Percentiles rank a stretch among this genome's conserved stretches.
Conservation (phyloP, 92 coral and sea anemone species). For the Umimayanthus kanabou region DNA sequence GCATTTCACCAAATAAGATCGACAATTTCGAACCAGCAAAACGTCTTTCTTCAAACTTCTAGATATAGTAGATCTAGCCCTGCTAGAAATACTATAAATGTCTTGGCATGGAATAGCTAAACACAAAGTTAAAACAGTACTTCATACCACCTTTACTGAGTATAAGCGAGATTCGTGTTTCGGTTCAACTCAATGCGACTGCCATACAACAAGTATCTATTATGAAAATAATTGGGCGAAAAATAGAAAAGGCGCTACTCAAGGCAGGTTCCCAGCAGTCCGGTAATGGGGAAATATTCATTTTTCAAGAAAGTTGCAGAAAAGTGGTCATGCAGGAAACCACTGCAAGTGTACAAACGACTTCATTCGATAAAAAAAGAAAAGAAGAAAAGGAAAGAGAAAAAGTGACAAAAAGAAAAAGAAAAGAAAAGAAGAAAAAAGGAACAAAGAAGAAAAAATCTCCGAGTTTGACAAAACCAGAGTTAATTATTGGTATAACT, state of each 20-base stretch:
- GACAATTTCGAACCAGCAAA: constrained; percentile 38
- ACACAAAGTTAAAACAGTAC: background rate
- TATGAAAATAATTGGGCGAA: background rate
- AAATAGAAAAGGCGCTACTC: background rate
- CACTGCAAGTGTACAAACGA: too few relatives aligned
- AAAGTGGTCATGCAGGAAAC: too few relatives aligned
- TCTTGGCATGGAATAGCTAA: background rate
- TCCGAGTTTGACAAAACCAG: too few relatives aligned
- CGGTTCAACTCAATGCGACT: background rate
- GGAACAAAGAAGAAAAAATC: too few relatives aligned
- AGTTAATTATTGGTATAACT: too few relatives aligned
- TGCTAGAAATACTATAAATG: background rate
- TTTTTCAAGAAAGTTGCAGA: background rate
- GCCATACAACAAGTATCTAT: background rate
- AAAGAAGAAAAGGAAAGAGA: too few relatives aligned
- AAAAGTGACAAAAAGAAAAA: too few relatives aligned
- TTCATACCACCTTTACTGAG: background rate
- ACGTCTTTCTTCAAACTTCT: background rate
- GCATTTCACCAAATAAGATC: background rate
- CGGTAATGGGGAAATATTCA: background rate
- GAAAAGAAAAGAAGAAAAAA: too few relatives aligned
- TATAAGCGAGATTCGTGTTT: background rate
- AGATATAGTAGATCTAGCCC: background rate
- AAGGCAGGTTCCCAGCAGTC: background rate
- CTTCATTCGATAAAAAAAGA: too few relatives aligned